A percentile compares a stretch with the other conserved stretches of the same genome.
Evolutionary conservation across 2,113 vertebrate species (phyloP).

Genomic region (Myiagra hebetior): DNA sequence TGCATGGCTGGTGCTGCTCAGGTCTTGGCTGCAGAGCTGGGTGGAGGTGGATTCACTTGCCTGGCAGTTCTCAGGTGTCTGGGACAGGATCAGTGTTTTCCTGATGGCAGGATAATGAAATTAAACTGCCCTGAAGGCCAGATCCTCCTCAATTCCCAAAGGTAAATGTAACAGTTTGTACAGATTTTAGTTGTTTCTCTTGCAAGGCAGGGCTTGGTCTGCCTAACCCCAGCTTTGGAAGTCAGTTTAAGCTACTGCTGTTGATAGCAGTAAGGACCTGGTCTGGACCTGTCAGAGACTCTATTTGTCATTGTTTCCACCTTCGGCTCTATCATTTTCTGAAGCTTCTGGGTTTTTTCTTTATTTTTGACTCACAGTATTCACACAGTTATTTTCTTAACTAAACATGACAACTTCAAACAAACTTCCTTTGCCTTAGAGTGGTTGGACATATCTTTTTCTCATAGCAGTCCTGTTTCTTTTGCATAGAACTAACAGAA

Average conservation of each 20-base stretch:
- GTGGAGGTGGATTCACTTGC: not conserved
- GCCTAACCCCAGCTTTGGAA: not conserved
- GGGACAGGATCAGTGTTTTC: not conserved
- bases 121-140: not conserved
- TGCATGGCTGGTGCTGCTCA: not conserved
- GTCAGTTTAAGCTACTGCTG: not conserved
- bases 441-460: not conserved
- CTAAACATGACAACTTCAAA: not conserved
- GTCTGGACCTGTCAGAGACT: not conserved
- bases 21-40: not conserved
- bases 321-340: not conserved
- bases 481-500: not conserved
- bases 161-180: not conserved
- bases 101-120: not conserved
- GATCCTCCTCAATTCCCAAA: not conserved
- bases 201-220: not conserved
- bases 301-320: not conserved
- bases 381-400: not conserved
- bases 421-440: not conserved
- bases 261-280: not conserved
- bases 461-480: not conserved
- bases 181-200: not conserved
- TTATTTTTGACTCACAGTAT: not conserved
- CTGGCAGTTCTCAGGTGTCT: not conserved
- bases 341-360: not conserved